Evolutionary conservation across 1,140 invertebrate genomes (phyloP), one percentile per base, ranked within the genome.

Genomic region (Diorhabda elongata): DNA sequence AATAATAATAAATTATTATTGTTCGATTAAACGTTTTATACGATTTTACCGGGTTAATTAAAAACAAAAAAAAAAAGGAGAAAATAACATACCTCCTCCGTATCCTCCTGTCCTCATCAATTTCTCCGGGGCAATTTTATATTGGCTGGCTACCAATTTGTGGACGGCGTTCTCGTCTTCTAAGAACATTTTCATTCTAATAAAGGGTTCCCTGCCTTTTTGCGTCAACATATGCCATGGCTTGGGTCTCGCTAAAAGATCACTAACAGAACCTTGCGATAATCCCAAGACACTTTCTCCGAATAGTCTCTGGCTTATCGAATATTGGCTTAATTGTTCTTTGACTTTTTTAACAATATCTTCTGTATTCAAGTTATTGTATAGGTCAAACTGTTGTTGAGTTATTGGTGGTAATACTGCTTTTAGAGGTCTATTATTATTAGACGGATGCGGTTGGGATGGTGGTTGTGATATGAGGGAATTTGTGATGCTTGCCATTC

Each of bases 361-460:
- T 84, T 99, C 97, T 0, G 98, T 99, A 80, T 99, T 98, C 59
- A 99, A 87, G 81, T 97, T 97, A 79, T 97, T 95, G 85, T 98
- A 99, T 81, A 96, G 90, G 82, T 99, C 97, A 82, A 99, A 99
- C 80, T 99, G 96, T 78, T 99, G 97, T 79, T 99, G 97, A 0
- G 97, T 98, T 69, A 99, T 98, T 1, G 97, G 97, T 41, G 96
- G 96, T 75, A 99, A 87, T 9, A 98, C 96, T 6, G 96, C 95
- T 83, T 97, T 97, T 68, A 97, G 87, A 8, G 96, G 96, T 70
- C 96, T 85, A 76, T 95, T 92, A 57, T 89, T 89, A 5, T 90
- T 87, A 63, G 90, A 86, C 76, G 93, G 92, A 75, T 93, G 91
- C 8, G 91, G 90, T 70, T 91, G 91, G 62, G 91, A 88, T 52